Percentiles rank a stretch among this genome's conserved stretches.
Evolutionary conservation across 2,888 invertebrate genomes (phyloP).

Genomic region (Limnephilus marmoratus): DNA sequence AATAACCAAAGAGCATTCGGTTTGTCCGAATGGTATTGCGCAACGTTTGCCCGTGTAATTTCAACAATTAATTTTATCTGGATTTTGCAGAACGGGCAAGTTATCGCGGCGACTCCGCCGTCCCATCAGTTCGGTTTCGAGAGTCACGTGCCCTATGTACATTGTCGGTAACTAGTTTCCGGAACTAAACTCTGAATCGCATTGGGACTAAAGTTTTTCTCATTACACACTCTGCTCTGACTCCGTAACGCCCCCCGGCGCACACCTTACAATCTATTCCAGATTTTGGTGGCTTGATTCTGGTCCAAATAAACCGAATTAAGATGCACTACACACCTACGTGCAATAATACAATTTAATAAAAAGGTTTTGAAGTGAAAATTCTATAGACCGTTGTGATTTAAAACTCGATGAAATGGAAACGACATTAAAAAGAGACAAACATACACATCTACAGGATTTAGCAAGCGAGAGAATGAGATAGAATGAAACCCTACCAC

Average conservation of each 20-base stretch:
- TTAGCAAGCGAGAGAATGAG: too few species aligned
- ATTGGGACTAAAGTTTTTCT: slow-evolving; percentile 59
- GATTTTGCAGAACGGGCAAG: slow-evolving; percentile 12
- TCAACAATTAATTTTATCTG: background rate
- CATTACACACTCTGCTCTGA: slow-evolving; percentile 53
- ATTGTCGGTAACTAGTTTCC: slow-evolving; percentile 54
- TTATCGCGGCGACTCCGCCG: slow-evolving; percentile 6
- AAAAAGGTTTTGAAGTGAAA: too few species aligned
- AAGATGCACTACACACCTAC: background rate
- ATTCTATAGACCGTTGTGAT: too few species aligned
- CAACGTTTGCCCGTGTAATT: background rate
- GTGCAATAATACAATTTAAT: too few species aligned
- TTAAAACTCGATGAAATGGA: too few species aligned
- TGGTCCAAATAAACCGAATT: background rate
- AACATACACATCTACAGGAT: too few species aligned
- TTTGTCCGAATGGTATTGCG: background rate
- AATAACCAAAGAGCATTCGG: too few species aligned
- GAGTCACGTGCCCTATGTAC: slow-evolving; percentile 54
- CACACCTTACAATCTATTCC: background rate
- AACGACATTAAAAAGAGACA: too few species aligned
- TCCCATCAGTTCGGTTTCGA: slow-evolving; percentile 11
- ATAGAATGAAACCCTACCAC: too few species aligned
- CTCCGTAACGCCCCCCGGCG: slow-evolving; percentile 15
- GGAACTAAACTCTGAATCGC: slow-evolving; percentile 58
- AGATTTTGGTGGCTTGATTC: background rate